Evolutionary conservation across 2,888 invertebrate genomes (phyloP), one percentile per base, ranked within the genome.

Genomic region (Drosophila mercatorum): DNA sequence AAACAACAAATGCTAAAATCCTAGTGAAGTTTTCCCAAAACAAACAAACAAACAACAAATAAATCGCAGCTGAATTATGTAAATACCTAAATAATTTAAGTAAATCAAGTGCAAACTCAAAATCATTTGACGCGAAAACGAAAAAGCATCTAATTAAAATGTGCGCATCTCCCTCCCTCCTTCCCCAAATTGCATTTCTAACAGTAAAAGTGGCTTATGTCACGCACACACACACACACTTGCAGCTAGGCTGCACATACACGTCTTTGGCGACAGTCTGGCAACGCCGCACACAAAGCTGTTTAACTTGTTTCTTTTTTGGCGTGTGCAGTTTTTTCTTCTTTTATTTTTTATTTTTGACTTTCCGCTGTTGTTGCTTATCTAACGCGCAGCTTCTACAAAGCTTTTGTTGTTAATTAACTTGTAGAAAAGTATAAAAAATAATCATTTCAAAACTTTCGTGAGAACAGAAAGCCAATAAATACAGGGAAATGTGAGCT

Each of bases 141-240:
- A 4, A 6, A 47, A 26, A 53, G 34, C 56, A 55, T 64, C 53
- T 55, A 60, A 68, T 51, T 58, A 49, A 68, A 67, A 58, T 52
- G 56, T 72, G 75, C 80, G 72, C 85, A 82, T 82, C 78, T 82
- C 70, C 78, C 75, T 80, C 70, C 78, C 75, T 80, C 70, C 78
- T 80, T 68, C 49, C 26, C 12, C 72, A 58, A 58, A 77, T 65
- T 83, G 79, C 73, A 88, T 85, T 85, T 85, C 88, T 85, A 84
- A 84, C 84, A 84, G 84, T 84, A 85, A 88, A 85, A 85, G 88
- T 88, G 81, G 79, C 84, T 85, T 85, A 88, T 85, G 84, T 85
- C 84, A 85, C 88, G 86, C 72, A 80, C 58, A 68, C 61, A 70
- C 17, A 14, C 17, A 14, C 59, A 61, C 49, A 64, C 40, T 11